These are phyloP conservation scores for Seriola rivoliana DNA, from an alignment of 2,113 vertebrate genomes.

Conservation along the genomic window DNA sequence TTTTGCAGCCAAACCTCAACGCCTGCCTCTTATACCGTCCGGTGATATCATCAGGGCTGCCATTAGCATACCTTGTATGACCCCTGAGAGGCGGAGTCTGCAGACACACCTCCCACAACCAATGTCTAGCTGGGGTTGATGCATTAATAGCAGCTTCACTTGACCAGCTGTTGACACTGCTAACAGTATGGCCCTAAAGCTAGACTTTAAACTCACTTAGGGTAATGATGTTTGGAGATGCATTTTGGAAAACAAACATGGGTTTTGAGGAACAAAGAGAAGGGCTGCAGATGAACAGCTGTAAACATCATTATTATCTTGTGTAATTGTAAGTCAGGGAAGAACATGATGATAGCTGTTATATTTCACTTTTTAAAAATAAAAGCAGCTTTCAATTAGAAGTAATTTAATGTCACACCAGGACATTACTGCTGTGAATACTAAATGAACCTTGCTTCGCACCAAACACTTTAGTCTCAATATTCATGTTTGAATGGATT, in stretches of 20 bases:
- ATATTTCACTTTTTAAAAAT: neutral
- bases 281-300: neutral
- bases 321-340: neutral
- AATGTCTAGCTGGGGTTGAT: conserved; percentile 32
- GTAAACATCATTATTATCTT: neutral
- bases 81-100: conserved; percentile 57
- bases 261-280: neutral
- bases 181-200: conserved; percentile 35
- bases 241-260: conserved; percentile 25
- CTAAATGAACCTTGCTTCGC: too few species aligned
- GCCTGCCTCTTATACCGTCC: conserved; percentile 73
- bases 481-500: neutral
- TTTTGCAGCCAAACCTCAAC: conserved; percentile 19
- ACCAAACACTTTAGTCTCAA: neutral
- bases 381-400: neutral
- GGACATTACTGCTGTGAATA: neutral
- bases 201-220: conserved; percentile 20
- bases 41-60: conserved; percentile 59
- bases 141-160: conserved; percentile 49
- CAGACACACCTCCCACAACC: conserved; percentile 46
- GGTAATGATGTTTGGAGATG: conserved; percentile 24
- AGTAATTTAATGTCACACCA: neutral
- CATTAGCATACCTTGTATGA: conserved; percentile 65
- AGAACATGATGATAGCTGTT: neutral
- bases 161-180: conserved; percentile 47